Conservation (phyloP, 2,888 invertebrate genomes). For the Leptinotarsa juncta region DNA sequence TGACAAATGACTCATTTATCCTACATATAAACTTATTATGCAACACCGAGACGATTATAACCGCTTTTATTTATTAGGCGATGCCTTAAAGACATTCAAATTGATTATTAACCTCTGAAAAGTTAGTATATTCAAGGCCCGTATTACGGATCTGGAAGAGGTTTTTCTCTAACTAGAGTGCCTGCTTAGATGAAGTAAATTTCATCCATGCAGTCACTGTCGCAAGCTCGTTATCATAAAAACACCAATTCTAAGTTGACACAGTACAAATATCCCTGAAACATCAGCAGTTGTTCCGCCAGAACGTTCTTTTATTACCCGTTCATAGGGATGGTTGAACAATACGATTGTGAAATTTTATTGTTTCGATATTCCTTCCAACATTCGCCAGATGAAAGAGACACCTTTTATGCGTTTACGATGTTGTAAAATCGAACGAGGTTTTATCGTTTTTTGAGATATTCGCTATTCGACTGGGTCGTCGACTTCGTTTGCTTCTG, state of each 20-base stretch:
- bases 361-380: background rate
- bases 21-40: background rate
- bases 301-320: background rate
- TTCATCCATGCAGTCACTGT: too few relatives aligned
- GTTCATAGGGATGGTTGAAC: background rate
- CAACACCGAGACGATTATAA: background rate
- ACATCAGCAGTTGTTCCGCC: background rate
- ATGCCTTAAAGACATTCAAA: background rate
- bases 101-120: too few relatives aligned
- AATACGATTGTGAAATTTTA: background rate
- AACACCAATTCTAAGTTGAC: too few relatives aligned
- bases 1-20: constrained; percentile 5
- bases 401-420: background rate
- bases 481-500: background rate
- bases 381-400: background rate
- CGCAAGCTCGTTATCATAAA: too few relatives aligned
- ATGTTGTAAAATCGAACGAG: background rate
- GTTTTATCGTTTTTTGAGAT: background rate
- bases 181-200: too few relatives aligned
- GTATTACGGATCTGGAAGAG: too few relatives aligned
- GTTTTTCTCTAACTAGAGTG: too few relatives aligned
- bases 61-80: background rate
- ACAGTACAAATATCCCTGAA: too few relatives aligned
- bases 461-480: background rate
- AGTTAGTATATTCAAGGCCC: too few relatives aligned